Base-by-base conservation (phyloP, 2,888 invertebrate species). In the Chaetoderma sp. region DNA sequence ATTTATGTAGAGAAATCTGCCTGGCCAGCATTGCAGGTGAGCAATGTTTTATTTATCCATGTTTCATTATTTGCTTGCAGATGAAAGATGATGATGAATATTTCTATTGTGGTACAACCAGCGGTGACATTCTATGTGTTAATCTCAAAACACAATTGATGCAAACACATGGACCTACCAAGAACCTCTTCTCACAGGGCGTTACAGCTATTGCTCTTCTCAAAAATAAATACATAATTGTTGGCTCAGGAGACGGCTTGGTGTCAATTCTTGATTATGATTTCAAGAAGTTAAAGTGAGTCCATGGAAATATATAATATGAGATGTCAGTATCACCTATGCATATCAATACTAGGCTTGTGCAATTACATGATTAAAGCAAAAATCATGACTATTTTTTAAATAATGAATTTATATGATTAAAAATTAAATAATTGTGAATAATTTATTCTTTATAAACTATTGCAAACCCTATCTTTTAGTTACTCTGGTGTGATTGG, bases 231-330 rank as follows among this genome's bases (percentile, higher is more conserved):
- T 79, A 86, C 50, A 66, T 87, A 33, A 86, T 95, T 2, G 90
- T 96, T 64, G 96, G 96, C 0, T 91, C 93, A 3, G 96, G 96
- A 0, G 92, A 94, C 86, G 96, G 96, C 0, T 91, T 91, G 0
- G 86, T 96, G 60, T 42, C 18, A 5, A 16, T 36, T 32, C 36
- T 54, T 33, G 2, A 27, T 50, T 64, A 21, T 21, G 56, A 30
- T 63, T 64, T 36, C 32, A 65, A 60, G n/a, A 65, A 65, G 44
- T 28, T 52, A 18, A 49, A 60, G 54, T n/a, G n/a, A 78, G 80
- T 47, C 70, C 72, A 44, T 78, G 78, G 77, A 63, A 64, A 30
- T 74, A 77, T 59, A 32, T n/a, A n/a, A n/a, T n/a, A n/a, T n/a
- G n/a, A n/a, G n/a, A n/a, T n/a, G n/a, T n/a, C n/a, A n/a, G n/a